These are phyloP conservation scores for Caenorhabditis uteleia DNA, from an alignment of 2,888 invertebrate species.

Conservation along the genomic window DNA sequence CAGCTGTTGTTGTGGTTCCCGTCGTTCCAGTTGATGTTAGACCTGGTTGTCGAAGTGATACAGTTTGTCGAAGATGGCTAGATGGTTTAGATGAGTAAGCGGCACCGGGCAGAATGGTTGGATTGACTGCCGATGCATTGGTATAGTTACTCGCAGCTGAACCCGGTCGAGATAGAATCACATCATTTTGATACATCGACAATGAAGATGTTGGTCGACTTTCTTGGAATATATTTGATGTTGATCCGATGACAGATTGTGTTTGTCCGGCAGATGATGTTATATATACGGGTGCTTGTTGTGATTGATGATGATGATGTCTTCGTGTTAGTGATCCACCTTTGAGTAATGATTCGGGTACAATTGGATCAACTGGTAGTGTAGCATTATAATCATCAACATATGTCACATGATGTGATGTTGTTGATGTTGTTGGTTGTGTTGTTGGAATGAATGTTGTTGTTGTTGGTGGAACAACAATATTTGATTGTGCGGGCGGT, in stretches of 20 bases:
- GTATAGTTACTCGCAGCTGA: conserved; percentile 33
- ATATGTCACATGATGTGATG: conserved; percentile 19
- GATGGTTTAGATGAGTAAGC: conserved; percentile 46
- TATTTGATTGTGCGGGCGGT: conserved; percentile 29
- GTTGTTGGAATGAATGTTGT: conserved; percentile 3
- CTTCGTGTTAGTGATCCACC: conserved; percentile 71
- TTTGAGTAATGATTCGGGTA: conserved; percentile 28
- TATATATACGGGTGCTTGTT: conserved; percentile 47
- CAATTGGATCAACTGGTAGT: conserved; percentile 42
- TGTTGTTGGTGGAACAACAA: not conserved
- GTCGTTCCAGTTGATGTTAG: not conserved
- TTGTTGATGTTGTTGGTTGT: conserved; percentile 15
- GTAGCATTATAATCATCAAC: conserved; percentile 30
- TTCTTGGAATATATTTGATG: conserved; percentile 2
- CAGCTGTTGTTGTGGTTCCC: conserved; percentile 1
- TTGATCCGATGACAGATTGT: conserved; percentile 12
- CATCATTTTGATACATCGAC: conserved; percentile 38
- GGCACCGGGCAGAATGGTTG: conserved; percentile 64
- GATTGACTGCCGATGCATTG: conserved; percentile 41
- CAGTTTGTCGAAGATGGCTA: conserved; percentile 37
- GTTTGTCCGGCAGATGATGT: conserved; percentile 32
- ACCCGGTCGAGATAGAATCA: conserved; percentile 31
- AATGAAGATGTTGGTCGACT: conserved; percentile 39
- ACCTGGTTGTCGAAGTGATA: conserved; percentile 18
- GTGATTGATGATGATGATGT: conserved; percentile 65